These are phyloP conservation scores for Tromatobia lineatoria DNA, from an alignment of 2,888 invertebrate genomes.

Conservation along the genomic window DNA sequence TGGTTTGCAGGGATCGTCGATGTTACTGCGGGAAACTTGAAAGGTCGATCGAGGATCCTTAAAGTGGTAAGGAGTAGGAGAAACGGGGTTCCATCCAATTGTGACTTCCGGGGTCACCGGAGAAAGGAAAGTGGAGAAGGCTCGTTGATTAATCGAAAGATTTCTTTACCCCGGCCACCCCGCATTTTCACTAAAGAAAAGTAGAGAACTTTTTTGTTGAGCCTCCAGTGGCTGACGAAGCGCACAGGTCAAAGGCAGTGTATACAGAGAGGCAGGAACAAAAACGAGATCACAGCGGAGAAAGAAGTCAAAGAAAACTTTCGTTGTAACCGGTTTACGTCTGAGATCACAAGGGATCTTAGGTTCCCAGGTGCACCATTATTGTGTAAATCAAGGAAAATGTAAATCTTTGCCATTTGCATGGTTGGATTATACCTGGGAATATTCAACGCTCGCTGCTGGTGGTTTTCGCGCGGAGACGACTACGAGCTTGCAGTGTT, in stretches of 20 bases:
- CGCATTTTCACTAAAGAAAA: conserved; percentile 30
- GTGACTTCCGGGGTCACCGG: conserved; percentile 35
- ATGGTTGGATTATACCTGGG: conserved; percentile 72
- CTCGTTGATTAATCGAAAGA: conserved; percentile 59
- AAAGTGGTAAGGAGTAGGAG: conserved; percentile 9
- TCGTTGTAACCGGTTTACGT: conserved; percentile 63
- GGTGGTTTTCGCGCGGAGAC: conserved; percentile 18
- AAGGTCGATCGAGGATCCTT: conserved; percentile 57
- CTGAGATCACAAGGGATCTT: conserved; percentile 69
- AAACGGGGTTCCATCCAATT: conserved; percentile 34
- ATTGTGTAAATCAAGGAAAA: conserved; percentile 79
- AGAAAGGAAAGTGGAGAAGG: conserved; percentile 25
- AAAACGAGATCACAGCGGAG: conserved; percentile 18
- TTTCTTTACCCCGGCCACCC: conserved; percentile 23
- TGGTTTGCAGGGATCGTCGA: conserved; percentile 12
- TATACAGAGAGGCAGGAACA: conserved; percentile 27
- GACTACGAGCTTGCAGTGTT: conserved; percentile 29
- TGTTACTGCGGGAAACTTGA: conserved; percentile 1
- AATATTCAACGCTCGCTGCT: conserved; percentile 73
- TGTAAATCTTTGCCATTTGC: conserved; percentile 79
- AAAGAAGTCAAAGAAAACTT: conserved; percentile 61
- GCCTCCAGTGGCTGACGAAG: conserved; percentile 16
- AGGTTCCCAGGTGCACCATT: conserved; percentile 67
- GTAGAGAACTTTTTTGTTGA: neutral
- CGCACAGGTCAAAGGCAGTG: conserved; percentile 29